phyloP scores from a whole-genome alignment of 2,888 invertebrate genomes.

The Platycheirus albimanus region DNA sequence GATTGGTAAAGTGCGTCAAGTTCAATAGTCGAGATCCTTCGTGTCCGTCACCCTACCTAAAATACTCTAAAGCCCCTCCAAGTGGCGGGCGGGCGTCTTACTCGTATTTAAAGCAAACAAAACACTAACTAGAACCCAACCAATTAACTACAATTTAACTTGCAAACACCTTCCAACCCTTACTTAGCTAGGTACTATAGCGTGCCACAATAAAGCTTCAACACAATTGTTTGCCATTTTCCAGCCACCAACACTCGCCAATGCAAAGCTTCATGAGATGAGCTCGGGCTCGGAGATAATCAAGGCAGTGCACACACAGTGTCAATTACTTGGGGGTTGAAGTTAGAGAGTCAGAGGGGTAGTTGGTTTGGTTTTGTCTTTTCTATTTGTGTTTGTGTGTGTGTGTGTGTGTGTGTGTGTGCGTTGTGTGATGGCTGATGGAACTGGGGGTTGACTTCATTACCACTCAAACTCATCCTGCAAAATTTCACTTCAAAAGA shows the following conservation, averaged over 20 bases:
- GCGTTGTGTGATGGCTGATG: not conserved
- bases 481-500: constrained; percentile 51
- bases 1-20: not conserved
- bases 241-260: constrained; percentile 42
- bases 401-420: not conserved
- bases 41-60: constrained; percentile 15
- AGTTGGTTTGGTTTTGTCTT: not conserved
- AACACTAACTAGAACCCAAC: constrained; percentile 42
- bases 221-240: constrained; percentile 61
- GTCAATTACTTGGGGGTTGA: constrained; percentile 18
- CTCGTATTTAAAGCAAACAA: constrained; percentile 5
- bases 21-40: constrained; percentile 1
- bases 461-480: not conserved
- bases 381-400: not conserved
- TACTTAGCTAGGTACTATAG: no score
- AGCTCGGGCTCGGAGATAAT: constrained; percentile 28
- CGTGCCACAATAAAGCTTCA: constrained; percentile 32
- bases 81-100: no score
- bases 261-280: constrained; percentile 11
- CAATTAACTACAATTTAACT: constrained; percentile 65
- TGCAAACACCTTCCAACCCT: constrained; percentile 50
- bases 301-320: constrained; percentile 18
- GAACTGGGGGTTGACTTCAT: not conserved
- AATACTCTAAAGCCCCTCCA: not conserved
- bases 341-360: no score